Percentiles rank a stretch among this genome's conserved stretches.
Evolutionary conservation across 2,797 vertebrate genomes (phyloP).

Genomic region (Sebastes oblongus): DNA sequence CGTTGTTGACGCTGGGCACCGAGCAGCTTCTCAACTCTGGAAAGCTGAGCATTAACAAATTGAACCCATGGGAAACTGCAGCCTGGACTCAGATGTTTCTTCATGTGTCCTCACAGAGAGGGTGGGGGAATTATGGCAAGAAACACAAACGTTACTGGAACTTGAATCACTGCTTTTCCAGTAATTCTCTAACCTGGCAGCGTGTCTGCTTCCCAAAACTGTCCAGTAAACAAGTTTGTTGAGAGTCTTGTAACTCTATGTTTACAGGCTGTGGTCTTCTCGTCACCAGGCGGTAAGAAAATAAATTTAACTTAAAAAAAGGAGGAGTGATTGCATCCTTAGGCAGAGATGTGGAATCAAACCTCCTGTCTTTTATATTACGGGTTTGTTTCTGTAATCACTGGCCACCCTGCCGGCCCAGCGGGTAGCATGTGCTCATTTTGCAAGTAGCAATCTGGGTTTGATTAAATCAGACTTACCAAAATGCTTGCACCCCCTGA

Average conservation of each 20-base stretch:
- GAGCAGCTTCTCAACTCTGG: conserved; percentile 5
- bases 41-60: conserved; percentile 19
- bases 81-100: conserved; percentile 5
- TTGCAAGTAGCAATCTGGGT: conserved; percentile 44
- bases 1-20: background rate
- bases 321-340: background rate
- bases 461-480: conserved; percentile 53
- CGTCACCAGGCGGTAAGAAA: conserved; percentile 1
- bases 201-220: background rate
- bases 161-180: background rate
- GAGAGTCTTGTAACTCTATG: background rate
- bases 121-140: background rate
- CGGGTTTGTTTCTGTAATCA: conserved; percentile 32
- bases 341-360: background rate
- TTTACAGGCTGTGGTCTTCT: conserved; percentile 16
- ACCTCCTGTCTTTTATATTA: background rate
- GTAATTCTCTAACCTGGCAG: conserved; percentile 11
- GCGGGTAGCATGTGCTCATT: conserved; percentile 36
- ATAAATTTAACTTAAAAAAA: background rate
- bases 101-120: background rate
- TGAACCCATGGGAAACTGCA: conserved; percentile 23
- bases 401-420: conserved; percentile 25
- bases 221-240: background rate
- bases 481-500: conserved; percentile 3
- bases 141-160: background rate